Base-by-base conservation (phyloP, 1,140 invertebrate species). In the Drosophila watanabei region DNA sequence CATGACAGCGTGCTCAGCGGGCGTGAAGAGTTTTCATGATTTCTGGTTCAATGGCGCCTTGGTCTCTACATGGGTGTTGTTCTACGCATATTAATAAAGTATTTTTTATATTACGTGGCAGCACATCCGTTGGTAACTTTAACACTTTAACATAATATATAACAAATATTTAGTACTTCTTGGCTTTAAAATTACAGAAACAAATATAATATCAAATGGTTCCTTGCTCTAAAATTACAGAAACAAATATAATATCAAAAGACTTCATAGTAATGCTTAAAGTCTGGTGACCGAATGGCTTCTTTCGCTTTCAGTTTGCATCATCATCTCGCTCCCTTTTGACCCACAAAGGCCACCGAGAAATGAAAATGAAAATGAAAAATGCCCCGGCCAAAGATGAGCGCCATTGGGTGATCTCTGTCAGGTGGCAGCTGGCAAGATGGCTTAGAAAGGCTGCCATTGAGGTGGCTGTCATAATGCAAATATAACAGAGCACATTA, bases 21-120 rank as follows among this genome's bases (percentile, higher is more conserved):
- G 78, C 82, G 82, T 85, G 62, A 85, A 85, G 64, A 60, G 64
- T 66, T 52, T 62, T 51, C 82, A 70, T 81, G 82, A 73, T 85
- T 85, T 80, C 82, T 85, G 82, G 82, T 85, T 85, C 78, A 85
- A 85, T 85, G 82, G 82, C 57, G 70, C 5, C 41, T 24, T 39
- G 13, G 28, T 39, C 49, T 37, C 35, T 13, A 16, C 43, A 24
- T 33, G 37, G 54, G 46, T 73, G 70, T 71, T 65, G 51, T 35
- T 59, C 33, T 68, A 45, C n/a, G 33, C 45, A 57, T 14, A 71
- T 57, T 64, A 64, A 64, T 33, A 33, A 20, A 49, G 30, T 30
- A 49, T 30, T 30, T 14, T 14, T 16, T 20, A 49, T 20, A 63
- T 63, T 70, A 54, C 48, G 39, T 65, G 48, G 51, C 35, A 41